These are phyloP conservation scores for Neoarius graeffei DNA, from an alignment of 2,113 vertebrate species.

Conservation along the genomic window DNA sequence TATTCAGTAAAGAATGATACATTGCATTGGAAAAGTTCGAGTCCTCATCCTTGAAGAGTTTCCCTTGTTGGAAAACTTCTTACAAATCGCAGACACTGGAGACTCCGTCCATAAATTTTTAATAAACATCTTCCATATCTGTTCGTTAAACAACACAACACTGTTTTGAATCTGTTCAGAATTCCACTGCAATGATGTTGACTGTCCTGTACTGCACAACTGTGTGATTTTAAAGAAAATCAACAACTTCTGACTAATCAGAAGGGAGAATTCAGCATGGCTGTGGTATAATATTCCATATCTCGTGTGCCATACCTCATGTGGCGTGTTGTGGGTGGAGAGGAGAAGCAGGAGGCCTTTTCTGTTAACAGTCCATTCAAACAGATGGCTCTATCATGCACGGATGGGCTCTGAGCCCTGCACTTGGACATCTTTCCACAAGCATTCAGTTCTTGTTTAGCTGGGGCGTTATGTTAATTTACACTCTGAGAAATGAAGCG, in stretches of 20 bases:
- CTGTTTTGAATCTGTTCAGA: background rate
- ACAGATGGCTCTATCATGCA: slow-evolving; percentile 53
- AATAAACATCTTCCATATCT: background rate
- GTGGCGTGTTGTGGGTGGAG: slow-evolving; percentile 13
- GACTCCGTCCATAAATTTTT: background rate
- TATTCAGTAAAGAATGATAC: background rate
- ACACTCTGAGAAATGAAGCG: background rate
- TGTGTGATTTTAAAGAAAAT: background rate
- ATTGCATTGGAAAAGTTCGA: background rate
- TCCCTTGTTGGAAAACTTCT: background rate
- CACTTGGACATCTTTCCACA: slow-evolving; percentile 21
- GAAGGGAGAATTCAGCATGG: background rate
- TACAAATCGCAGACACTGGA: background rate
- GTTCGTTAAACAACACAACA: background rate
- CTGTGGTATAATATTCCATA: background rate
- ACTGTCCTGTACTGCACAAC: background rate
- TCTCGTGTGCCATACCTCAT: background rate
- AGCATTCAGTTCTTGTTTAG: slow-evolving; percentile 16
- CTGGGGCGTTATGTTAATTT: background rate
- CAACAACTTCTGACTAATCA: background rate
- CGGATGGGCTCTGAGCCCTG: slow-evolving; percentile 44
- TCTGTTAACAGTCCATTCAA: slow-evolving; percentile 19
- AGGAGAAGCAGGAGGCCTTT: slow-evolving; percentile 32
- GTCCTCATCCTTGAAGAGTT: background rate
- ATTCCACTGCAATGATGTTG: background rate